Percentiles rank a stretch among this genome's conserved stretches.
phyloP scores from a whole-genome alignment of 2,113 vertebrate genomes.

The Oncorhynchus clarkii region DNA sequence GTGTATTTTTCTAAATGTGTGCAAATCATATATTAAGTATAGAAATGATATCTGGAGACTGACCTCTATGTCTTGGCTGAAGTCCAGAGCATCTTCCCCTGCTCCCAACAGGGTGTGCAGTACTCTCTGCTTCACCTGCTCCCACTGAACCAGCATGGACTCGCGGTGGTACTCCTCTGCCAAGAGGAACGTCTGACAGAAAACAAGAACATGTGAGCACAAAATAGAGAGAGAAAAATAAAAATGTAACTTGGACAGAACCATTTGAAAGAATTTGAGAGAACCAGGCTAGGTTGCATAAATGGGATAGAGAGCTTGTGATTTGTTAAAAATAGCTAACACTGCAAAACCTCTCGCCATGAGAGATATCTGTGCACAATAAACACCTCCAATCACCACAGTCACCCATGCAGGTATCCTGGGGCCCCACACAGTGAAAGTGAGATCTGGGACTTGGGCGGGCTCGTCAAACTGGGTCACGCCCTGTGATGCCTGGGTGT shows the following conservation, averaged over 20 bases:
- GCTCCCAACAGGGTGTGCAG: conserved; percentile 93
- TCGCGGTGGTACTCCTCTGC: conserved; percentile 97
- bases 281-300: not conserved
- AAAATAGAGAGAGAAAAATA: not conserved
- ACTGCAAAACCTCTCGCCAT: not conserved
- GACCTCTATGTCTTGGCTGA: conserved; percentile 96
- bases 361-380: not conserved
- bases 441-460: not conserved
- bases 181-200: conserved; percentile 88
- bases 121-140: conserved; percentile 97
- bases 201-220: not conserved
- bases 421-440: not conserved
- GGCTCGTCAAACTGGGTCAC: not conserved
- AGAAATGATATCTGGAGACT: not conserved
- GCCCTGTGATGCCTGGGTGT: not conserved
- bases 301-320: conserved; percentile 4
- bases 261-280: not conserved
- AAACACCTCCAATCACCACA: not conserved
- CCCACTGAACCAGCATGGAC: conserved; percentile 98
- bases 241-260: not conserved
- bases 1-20: too few relatives aligned
- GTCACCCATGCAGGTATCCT: not conserved
- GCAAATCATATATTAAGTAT: too few relatives aligned
- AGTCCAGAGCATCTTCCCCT: conserved; percentile 94
- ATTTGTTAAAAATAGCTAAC: conserved; percentile 37